Base-by-base conservation (phyloP, 2,113 vertebrate species). In the Chionis minor region DNA sequence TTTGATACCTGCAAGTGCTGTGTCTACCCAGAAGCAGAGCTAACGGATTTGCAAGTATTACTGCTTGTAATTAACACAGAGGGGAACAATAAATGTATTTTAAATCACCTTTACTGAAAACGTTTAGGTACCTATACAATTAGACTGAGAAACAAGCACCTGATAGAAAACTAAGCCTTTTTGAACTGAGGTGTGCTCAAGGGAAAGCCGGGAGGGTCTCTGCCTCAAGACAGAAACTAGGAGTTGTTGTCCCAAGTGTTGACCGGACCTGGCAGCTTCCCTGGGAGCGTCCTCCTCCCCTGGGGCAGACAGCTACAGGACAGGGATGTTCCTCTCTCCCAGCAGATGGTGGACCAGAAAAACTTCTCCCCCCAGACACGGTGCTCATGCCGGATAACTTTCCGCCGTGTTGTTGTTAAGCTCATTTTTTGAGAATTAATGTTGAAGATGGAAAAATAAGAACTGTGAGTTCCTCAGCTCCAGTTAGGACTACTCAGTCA, bases 321-420 rank as follows among this genome's bases (percentile, higher is more conserved):
- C 24, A 55, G 59, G 69, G 88, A 69, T 28, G 65, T 40, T 82
- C 73, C 61, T 85, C 66, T 35, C 67, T 75, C 73, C 91, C 74
- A 92, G 80, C 86, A 92, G 92, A 83, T 94, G 84, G 91, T 61
- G 75, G 59, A 45, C 52, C 18, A 74, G 73, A 71, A 88, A 81
- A 71, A 81, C 38, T 14, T 65, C 93, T 47, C 42, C 92, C 70
- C 71, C 54, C 32, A 69, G 77, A 56, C 42, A 6, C 0, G 59
- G 62, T 27, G 69, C 38, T 40, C 52, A 23, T 72, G 89, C 84
- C 86, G 79, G 83, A 47, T 23, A 88, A 26, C 40, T 14, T 56
- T 90, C 71, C 70, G 58, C 70, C 58, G 26, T 21, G 63, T 78
- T 61, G 82, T 27, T 8, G 4, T 47, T 54, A 27, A 38, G 83